phyloP scores from a whole-genome alignment of 2,113 vertebrate species.

The Melanotaenia duboulayi region DNA sequence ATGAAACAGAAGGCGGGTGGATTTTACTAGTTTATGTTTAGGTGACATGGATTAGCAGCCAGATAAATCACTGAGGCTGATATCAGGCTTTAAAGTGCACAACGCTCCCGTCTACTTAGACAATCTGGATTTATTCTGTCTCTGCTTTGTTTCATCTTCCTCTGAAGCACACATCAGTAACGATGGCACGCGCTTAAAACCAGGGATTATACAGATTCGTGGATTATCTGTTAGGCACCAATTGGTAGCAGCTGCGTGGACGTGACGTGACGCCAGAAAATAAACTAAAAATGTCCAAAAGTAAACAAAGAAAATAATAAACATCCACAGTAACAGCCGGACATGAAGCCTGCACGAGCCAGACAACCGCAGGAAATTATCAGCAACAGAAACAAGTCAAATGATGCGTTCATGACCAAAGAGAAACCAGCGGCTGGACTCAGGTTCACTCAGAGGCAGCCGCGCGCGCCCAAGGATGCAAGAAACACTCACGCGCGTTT shows the following conservation, averaged over 20 bases:
- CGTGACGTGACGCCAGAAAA: too few species aligned
- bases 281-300: neutral
- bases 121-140: conserved; percentile 43
- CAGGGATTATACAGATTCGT: neutral
- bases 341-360: too few species aligned
- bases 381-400: conserved; percentile 4
- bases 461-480: neutral
- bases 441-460: conserved; percentile 22
- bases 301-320: neutral
- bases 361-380: too few species aligned
- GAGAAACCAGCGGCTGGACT: conserved; percentile 4
- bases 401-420: neutral
- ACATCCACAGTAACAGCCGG: neutral
- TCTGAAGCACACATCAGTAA: neutral
- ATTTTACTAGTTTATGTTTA: conserved; percentile 41
- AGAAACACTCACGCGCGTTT: neutral
- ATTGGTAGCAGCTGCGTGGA: neutral
- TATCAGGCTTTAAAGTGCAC: conserved; percentile 53
- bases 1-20: conserved; percentile 26
- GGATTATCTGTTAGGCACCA: neutral
- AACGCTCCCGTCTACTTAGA: conserved; percentile 43
- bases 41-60: conserved; percentile 59
- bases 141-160: neutral
- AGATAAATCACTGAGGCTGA: conserved; percentile 52
- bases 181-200: conserved; percentile 10